Percentiles rank a stretch among this genome's conserved stretches.
Conservation (phyloP, 1,140 invertebrate species). For the Argopecten irradians region DNA sequence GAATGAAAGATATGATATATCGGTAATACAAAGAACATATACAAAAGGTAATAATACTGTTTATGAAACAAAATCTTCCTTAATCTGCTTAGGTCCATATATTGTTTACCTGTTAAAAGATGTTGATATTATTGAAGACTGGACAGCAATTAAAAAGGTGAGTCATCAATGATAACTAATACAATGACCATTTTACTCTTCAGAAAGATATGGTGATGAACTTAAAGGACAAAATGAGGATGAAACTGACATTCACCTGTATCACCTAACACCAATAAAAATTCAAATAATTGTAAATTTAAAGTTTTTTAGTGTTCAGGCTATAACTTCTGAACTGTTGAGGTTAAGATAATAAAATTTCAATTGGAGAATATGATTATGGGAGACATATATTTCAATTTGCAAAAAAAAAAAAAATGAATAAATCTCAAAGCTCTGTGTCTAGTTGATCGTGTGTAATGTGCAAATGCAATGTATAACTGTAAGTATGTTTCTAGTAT, state of each 20-base stretch:
- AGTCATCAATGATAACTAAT: not conserved
- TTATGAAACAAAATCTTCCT: too few relatives aligned
- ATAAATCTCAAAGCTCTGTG: not conserved
- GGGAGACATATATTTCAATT: not conserved
- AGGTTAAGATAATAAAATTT: too few relatives aligned
- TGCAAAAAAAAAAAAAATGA: too few relatives aligned
- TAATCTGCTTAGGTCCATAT: slow-evolving; percentile 84
- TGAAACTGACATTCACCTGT: not conserved
- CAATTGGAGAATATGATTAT: too few relatives aligned
- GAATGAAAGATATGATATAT: too few relatives aligned
- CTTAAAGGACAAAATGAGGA: not conserved
- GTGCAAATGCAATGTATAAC: not conserved
- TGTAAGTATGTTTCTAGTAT: not conserved
- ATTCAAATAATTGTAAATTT: too few relatives aligned
- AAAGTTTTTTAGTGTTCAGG: not conserved
- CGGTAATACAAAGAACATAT: too few relatives aligned
- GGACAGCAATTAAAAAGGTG: slow-evolving; percentile 94
- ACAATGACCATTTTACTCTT: not conserved
- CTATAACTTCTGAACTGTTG: not conserved
- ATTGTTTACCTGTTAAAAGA: slow-evolving; percentile 97
- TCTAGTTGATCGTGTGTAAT: not conserved
- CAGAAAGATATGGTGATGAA: not conserved
- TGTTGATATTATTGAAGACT: slow-evolving; percentile 96
- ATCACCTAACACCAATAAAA: too few relatives aligned
- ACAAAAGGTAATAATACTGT: too few relatives aligned